Conservation (phyloP, 2,888 invertebrate genomes). For the Dryomyza anilis region DNA sequence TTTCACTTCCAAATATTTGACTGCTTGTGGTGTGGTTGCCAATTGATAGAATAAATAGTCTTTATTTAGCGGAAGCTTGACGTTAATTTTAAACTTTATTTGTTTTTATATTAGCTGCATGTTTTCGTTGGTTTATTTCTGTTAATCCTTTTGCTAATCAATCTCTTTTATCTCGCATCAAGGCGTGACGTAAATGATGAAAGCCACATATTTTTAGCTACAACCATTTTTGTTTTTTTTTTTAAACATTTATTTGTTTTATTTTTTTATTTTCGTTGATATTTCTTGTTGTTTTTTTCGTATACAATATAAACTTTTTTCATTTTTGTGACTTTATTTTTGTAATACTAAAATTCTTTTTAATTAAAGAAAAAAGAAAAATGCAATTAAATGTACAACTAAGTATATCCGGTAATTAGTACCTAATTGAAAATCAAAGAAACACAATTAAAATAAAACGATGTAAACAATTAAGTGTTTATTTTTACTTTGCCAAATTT, state of each 20-base stretch:
- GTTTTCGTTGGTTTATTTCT: conserved; percentile 3
- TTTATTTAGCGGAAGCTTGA: conserved; percentile 8
- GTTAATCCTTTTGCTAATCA: conserved; percentile 24
- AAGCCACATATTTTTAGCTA: not conserved
- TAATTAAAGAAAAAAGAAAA: too few relatives aligned
- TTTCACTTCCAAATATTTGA: not conserved
- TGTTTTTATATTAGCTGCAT: conserved; percentile 10
- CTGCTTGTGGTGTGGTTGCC: not conserved
- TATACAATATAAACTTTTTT: too few relatives aligned
- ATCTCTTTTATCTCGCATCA: conserved; percentile 29
- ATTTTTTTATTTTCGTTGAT: not conserved
- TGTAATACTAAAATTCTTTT: too few relatives aligned
- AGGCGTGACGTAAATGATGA: conserved; percentile 31
- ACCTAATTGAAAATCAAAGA: too few relatives aligned
- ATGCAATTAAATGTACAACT: too few relatives aligned
- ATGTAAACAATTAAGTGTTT: too few relatives aligned
- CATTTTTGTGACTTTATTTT: too few relatives aligned
- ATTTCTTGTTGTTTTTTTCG: not conserved
- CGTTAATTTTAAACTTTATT: conserved; percentile 8
- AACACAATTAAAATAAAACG: too few relatives aligned
- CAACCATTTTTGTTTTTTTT: not conserved
- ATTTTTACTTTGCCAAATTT: too few relatives aligned
- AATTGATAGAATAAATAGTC: conserved; percentile 9
- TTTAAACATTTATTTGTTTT: not conserved
- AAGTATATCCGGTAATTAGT: too few relatives aligned